These are phyloP conservation scores for Meles meles DNA, from an alignment of 2,113 vertebrate genomes.

Conservation along the genomic window DNA sequence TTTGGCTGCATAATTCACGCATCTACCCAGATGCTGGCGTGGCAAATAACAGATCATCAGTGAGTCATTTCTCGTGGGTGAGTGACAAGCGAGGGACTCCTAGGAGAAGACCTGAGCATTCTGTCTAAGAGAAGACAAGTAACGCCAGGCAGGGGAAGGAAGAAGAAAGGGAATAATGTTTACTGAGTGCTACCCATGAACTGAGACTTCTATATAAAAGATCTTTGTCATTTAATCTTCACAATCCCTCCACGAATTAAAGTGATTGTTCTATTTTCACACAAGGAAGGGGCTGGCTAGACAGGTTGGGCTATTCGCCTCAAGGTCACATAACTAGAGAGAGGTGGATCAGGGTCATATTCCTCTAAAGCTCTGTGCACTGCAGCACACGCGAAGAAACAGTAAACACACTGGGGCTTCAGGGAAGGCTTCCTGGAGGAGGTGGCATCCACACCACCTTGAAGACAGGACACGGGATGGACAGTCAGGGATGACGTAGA, in stretches of 20 bases:
- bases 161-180: background rate
- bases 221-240: background rate
- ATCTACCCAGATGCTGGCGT: background rate
- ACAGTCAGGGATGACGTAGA: background rate
- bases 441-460: background rate
- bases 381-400: fast-evolving
- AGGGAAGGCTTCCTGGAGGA: background rate
- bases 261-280: background rate
- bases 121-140: background rate
- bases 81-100: background rate
- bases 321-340: background rate
- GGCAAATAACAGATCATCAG: background rate
- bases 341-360: background rate
- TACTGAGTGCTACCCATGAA: fast-evolving
- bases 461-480: background rate
- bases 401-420: background rate
- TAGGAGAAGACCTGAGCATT: background rate
- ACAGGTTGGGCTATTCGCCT: background rate
- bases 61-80: background rate
- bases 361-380: background rate
- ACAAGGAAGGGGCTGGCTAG: background rate
- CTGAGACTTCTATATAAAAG: background rate
- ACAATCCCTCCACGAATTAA: background rate
- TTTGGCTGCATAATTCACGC: background rate
- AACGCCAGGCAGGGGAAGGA: background rate